phyloP scores from a whole-genome alignment of 2,113 vertebrate genomes.

The Trinectes maculatus region DNA sequence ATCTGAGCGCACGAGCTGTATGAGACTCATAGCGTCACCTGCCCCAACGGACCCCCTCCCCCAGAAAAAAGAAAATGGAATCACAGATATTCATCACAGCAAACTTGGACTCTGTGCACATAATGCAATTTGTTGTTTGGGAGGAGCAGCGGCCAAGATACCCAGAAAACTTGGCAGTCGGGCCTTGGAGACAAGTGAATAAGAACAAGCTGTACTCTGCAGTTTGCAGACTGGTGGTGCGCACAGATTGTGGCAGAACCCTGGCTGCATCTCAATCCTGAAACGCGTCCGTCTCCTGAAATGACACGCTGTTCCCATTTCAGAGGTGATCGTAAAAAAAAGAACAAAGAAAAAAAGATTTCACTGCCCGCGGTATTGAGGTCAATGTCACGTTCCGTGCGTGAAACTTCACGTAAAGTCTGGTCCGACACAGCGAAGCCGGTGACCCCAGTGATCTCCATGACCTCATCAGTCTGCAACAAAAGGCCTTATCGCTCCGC shows the following conservation, averaged over 20 bases:
- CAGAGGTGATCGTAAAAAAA: slow-evolving; percentile 38
- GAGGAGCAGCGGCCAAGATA: slow-evolving; percentile 58
- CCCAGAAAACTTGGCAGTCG: slow-evolving; percentile 66
- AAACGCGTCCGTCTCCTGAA: slow-evolving; percentile 41
- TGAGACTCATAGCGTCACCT: slow-evolving; percentile 55
- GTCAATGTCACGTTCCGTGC: neutral
- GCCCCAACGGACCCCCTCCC: slow-evolving; percentile 57
- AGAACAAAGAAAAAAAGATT: no score
- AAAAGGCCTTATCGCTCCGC: slow-evolving; percentile 35
- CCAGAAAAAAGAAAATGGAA: slow-evolving; percentile 57
- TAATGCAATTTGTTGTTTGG: slow-evolving; percentile 71
- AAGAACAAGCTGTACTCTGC: slow-evolving; percentile 67
- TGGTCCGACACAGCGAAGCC: slow-evolving; percentile 28
- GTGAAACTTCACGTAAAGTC: slow-evolving; percentile 29
- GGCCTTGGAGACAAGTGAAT: slow-evolving; percentile 68
- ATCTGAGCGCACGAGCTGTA: slow-evolving; percentile 43
- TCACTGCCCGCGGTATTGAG: neutral
- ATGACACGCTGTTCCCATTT: slow-evolving; percentile 11
- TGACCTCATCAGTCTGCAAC: slow-evolving; percentile 60
- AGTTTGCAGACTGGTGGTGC: slow-evolving; percentile 58
- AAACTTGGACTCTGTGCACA: slow-evolving; percentile 62
- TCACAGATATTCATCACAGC: slow-evolving; percentile 69
- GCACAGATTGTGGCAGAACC: slow-evolving; percentile 71
- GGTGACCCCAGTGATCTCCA: slow-evolving; percentile 50
- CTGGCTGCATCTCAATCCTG: slow-evolving; percentile 67